Conservation (phyloP, 2,888 invertebrate genomes). For the Drosophila pegasa region DNA sequence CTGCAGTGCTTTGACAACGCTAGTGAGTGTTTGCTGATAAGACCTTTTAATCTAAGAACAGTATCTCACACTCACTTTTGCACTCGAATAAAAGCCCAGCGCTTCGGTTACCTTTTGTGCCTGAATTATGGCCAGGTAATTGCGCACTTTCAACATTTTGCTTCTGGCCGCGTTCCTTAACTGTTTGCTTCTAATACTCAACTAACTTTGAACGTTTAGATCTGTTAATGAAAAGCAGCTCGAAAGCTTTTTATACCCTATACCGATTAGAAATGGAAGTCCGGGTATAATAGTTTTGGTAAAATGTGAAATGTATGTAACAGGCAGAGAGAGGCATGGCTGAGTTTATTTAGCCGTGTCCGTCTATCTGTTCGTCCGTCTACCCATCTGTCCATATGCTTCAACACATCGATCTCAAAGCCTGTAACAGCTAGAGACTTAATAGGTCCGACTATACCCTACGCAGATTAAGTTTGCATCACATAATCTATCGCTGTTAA, state of each 20-base stretch:
- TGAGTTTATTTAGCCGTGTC: too few species aligned
- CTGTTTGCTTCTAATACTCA: conserved; percentile 1
- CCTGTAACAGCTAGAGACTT: too few species aligned
- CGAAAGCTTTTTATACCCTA: conserved; percentile 36
- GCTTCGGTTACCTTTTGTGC: not conserved
- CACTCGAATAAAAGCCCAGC: not conserved
- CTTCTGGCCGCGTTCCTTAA: conserved; percentile 4
- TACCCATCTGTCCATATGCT: too few species aligned
- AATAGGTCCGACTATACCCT: too few species aligned
- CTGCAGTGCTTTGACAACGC: conserved; percentile 56
- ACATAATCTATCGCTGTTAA: too few species aligned
- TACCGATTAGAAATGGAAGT: too few species aligned
- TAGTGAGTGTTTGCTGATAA: conserved; percentile 18
- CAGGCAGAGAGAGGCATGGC: too few species aligned
- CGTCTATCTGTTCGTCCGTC: too few species aligned
- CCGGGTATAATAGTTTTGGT: too few species aligned
- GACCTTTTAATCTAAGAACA: not conserved
- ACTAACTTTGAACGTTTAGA: conserved; percentile 24
- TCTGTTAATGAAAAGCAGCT: not conserved
- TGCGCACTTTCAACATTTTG: conserved; percentile 41
- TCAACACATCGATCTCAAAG: too few species aligned
- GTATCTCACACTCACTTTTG: conserved; percentile 16
- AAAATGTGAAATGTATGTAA: too few species aligned
- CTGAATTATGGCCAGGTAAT: conserved; percentile 12
- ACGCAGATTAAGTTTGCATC: too few species aligned